Evolutionary conservation across 1,140 invertebrate species (phyloP).

Genomic region (Hyphantria cunea): DNA sequence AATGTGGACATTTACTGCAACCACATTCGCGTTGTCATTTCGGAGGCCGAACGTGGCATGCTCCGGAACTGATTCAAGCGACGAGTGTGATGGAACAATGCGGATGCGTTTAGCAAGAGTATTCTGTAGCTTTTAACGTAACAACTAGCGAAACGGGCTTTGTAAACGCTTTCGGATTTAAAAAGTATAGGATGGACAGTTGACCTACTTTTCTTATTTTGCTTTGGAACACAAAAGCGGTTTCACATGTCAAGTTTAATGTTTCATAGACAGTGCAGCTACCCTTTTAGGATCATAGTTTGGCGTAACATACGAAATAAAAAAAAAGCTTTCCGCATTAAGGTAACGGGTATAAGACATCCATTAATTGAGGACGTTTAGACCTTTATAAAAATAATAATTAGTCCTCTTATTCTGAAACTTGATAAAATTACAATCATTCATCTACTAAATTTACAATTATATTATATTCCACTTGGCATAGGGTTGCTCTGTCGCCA

Average conservation of each 20-base stretch:
- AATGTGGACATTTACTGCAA: slow-evolving; percentile 30
- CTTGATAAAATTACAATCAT: too few species aligned
- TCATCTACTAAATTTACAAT: too few species aligned
- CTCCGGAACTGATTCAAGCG: slow-evolving; percentile 53
- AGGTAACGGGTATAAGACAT: too few species aligned
- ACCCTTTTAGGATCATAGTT: not conserved
- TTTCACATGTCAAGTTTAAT: slow-evolving; percentile 16
- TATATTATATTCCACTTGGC: too few species aligned
- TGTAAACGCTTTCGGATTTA: slow-evolving; percentile 22
- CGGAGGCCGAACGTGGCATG: slow-evolving; percentile 24
- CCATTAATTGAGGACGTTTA: too few species aligned
- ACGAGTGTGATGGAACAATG: slow-evolving; percentile 49
- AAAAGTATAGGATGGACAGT: slow-evolving; percentile 12
- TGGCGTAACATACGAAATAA: not conserved
- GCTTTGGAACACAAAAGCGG: slow-evolving; percentile 14
- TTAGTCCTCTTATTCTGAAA: too few species aligned
- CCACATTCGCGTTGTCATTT: slow-evolving; percentile 36
- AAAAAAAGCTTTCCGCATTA: too few species aligned
- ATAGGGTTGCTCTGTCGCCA: too few species aligned
- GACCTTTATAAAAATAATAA: too few species aligned
- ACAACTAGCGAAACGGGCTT: slow-evolving; percentile 24
- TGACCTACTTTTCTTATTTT: slow-evolving; percentile 18
- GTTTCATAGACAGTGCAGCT: not conserved
- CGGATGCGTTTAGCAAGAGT: slow-evolving; percentile 40
- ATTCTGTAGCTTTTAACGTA: slow-evolving; percentile 30